Base-by-base conservation (phyloP, 2,797 vertebrate genomes). In the Sebastes wilsoni region DNA sequence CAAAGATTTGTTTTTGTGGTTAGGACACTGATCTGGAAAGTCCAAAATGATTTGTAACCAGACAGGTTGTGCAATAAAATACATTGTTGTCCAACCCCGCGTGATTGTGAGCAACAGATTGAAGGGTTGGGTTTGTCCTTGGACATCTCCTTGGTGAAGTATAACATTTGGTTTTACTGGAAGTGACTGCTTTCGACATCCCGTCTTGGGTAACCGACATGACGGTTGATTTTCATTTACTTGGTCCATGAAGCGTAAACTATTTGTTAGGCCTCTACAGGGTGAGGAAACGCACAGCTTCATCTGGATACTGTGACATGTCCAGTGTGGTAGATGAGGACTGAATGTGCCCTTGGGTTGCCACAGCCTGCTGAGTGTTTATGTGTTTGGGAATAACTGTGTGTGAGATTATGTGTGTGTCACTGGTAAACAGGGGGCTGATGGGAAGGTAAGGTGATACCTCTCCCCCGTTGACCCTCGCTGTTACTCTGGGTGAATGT, bases 391-490 rank as follows among this genome's bases (percentile, higher is more conserved):
- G 67, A 55, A 46, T 46, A 76, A 66, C 46, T 22, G 38, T 77
- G 46, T 77, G 52, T 38, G 55, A 16, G 73, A 75, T 68, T 62
- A 68, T 16, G 61, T 78, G 64, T 84, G 80, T 92, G 83, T 89
- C 73, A 59, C 22, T 91, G 25, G 88, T 92, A 92, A 94, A 93
- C 88, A 91, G 13, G 72, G 46, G 68, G 32, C 78, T 81, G 49
- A 54, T 73, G 28, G 70, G 49, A 60, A 87, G 88, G 93, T 89
- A 94, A 94, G 78, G 59, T 80, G 92, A 94, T 56, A 74, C 80
- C 75, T 23, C 55, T 67, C 60, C 72, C 38, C 62, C 3, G 3
- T 20, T 82, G 72, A 71, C 72, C 72, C 82, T 67, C 25, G 46
- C 60, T 84, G 36, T 81, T 75, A 86, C 58, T 70, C 54, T 30